Base-by-base conservation (phyloP, 2,113 vertebrate species). In the Emydocephalus ijimae region DNA sequence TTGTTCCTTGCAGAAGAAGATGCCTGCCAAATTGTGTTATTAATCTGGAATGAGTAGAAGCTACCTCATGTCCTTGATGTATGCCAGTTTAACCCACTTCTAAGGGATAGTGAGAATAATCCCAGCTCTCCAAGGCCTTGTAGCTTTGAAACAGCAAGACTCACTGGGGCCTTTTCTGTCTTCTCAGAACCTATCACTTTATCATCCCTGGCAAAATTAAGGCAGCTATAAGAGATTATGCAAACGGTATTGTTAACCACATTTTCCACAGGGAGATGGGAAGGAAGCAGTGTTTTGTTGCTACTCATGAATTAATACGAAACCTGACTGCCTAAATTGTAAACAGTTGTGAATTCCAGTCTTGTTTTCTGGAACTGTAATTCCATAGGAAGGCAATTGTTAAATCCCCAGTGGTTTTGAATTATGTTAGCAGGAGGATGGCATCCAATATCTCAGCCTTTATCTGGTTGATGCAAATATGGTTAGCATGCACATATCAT, bases 191-290 rank as follows among this genome's bases (percentile, higher is more conserved):
- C 43, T n/a, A 64, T 61, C 43, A 39, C 6, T 21, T 81, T 7
- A 81, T 86, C 45, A 74, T 26, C 90, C 56, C 29, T 61, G 94
- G 69, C 69, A 81, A 39, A 81, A 81, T 81, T 20, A 81, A 81
- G 69, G 69, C 34, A 81, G 34, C 69, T 95, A 1, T 64, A 2
- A 20, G 57, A 64, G 57, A n/a, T 95, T 95, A 92, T 95, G 94
- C 91, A 95, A 95, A 88, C 50, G 29, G 39, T 55, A 23, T 81
- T 26, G 81, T 24, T 29, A n/a, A 48, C 45, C 0, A 3, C 8
- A 4, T 90, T 90, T 90, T 24, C 50, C 29, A 24, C 52, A 24
- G 43, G 85, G 21, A 81, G 7, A 39, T 39, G 69, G 12, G 20
- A 50, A 52, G 29, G 29, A 23, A 11, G 12, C 7, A 5, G 4